Evolutionary conservation across 2,888 invertebrate species (phyloP).

Genomic region (Stramonita haemastoma): DNA sequence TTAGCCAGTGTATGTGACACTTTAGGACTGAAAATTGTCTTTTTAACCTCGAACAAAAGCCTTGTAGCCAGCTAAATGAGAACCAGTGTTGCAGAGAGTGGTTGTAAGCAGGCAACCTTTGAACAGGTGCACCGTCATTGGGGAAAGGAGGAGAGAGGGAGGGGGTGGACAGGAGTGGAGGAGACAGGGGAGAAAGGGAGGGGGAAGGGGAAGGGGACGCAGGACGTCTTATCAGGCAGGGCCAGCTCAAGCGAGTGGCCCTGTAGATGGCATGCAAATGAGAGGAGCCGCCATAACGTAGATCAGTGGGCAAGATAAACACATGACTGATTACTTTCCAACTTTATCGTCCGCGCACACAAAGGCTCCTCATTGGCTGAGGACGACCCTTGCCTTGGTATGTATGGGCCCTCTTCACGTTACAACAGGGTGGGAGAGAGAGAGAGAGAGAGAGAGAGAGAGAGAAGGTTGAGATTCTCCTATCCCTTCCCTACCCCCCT

Average conservation of each 20-base stretch:
- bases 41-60: too few relatives aligned
- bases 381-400: not conserved
- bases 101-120: not conserved
- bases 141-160: not conserved
- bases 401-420: too few relatives aligned
- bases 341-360: constrained; percentile 21
- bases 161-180: not conserved
- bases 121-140: constrained; percentile 4
- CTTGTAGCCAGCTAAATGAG: too few relatives aligned
- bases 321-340: constrained; percentile 41
- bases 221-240: not conserved
- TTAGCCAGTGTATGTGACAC: too few relatives aligned
- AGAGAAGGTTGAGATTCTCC: not conserved
- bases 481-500: too few relatives aligned
- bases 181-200: not conserved
- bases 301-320: constrained; percentile 35
- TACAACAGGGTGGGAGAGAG: not conserved
- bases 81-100: too few relatives aligned
- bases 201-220: not conserved
- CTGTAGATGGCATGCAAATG: constrained; percentile 23
- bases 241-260: not conserved
- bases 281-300: not conserved
- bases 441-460: not conserved
- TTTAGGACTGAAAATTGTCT: too few relatives aligned
- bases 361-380: constrained; percentile 6